Base-by-base conservation (phyloP, 2,113 vertebrate genomes). In the Haplochromis vanheusdeni region DNA sequence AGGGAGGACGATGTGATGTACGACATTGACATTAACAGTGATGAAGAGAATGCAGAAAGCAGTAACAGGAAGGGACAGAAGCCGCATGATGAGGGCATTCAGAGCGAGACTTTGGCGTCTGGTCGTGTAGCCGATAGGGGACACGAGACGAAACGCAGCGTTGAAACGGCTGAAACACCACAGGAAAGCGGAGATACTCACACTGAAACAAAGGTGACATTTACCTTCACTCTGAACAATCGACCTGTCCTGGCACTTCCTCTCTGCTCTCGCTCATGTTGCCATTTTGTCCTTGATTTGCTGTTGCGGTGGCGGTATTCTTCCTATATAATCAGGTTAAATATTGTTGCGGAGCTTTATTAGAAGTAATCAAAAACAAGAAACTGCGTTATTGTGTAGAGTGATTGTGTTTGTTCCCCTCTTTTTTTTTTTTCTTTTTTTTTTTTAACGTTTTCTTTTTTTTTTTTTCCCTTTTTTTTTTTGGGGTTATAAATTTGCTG, bases 201-300 rank as follows among this genome's bases (percentile, higher is more conserved):
- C 86, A 21, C 82, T 79, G 90, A 91, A 86, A 54, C 80, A 84
- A 91, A 95, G 93, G 94, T 96, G 94, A 94, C 33, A 54, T 91
- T 89, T 84, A 79, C 16, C 56, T 77, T 89, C 81, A 35, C 28
- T 86, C 82, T 81, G 49, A 81, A 45, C 49, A 79, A 79, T 92
- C 81, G 40, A 4, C 52, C 79, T 84, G 40, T 82, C 79, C 23
- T 35, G 10, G 86, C 85, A 28, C 75, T 86, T 89, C 68, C 51
- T 83, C 21, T 4, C 70, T 70, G 70, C 80, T 73, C 6, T 51
- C 80, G 56, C 80, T 90, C 55, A 40, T 89, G 42, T 87, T 55
- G 68, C 79, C 83, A 56, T 79, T 85, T 21, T 6, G 13, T 37
- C 45, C 79, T 85, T 86, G 54, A 58, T 85, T 80, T 91, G 68